phyloP scores from a whole-genome alignment of 2,888 invertebrate species.

The Spilarctia lutea region DNA sequence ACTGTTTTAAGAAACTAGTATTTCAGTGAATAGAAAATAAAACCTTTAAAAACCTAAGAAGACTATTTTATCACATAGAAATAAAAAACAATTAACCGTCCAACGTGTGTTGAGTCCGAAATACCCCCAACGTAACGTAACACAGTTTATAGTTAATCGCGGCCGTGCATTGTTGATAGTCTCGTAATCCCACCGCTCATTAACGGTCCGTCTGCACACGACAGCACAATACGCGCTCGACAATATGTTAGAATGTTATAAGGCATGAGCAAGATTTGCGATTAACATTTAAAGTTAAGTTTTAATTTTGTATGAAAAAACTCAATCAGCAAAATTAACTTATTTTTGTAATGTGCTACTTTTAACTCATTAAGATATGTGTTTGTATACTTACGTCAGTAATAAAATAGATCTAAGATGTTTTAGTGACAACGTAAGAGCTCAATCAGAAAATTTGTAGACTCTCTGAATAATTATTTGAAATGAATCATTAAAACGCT shows the following conservation, averaged over 20 bases:
- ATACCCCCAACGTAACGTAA: constrained; percentile 26
- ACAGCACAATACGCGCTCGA: constrained; percentile 64
- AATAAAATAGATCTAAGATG: background rate
- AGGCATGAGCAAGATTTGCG: constrained; percentile 52
- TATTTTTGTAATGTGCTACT: background rate
- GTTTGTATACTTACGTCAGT: too few species aligned
- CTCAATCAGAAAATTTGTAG: background rate
- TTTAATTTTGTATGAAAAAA: too few species aligned
- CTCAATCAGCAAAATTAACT: background rate
- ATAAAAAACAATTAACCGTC: constrained; percentile 34
- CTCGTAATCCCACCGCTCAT: constrained; percentile 66
- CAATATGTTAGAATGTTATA: constrained; percentile 61
- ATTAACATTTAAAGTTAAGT: constrained; percentile 21
- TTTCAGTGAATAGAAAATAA: background rate
- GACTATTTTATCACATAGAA: background rate
- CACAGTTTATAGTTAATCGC: constrained; percentile 53
- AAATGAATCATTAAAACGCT: too few species aligned
- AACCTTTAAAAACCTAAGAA: background rate
- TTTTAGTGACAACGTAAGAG: too few species aligned
- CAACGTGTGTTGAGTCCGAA: constrained; percentile 27
- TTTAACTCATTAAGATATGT: too few species aligned
- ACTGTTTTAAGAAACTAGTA: background rate
- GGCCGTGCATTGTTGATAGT: constrained; percentile 57
- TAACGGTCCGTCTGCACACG: constrained; percentile 67
- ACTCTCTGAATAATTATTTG: too few species aligned